Base-by-base conservation (phyloP, 2,797 vertebrate genomes). In the Sebastes cheni region DNA sequence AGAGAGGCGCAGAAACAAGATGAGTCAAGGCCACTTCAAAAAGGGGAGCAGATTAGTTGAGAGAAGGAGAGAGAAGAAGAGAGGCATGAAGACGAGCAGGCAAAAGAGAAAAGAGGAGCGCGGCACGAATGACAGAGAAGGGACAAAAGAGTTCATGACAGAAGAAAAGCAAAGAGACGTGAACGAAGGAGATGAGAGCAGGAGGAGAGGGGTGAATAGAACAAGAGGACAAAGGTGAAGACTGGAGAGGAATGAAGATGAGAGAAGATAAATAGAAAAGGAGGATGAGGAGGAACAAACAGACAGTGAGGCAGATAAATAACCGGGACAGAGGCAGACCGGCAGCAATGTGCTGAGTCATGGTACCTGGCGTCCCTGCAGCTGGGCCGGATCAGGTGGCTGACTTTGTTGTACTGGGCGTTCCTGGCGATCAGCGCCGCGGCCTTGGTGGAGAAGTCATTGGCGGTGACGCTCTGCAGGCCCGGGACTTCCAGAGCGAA, bases 401-500 rank as follows among this genome's bases (percentile, higher is more conserved):
- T 77, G 14, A 98, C 97, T 0, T 90, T 59, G 10, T 99, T 99
- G 83, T 94, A 82, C 60, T 95, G 79, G 23, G 97, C 94, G 6
- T 98, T 98, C 2, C 91, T 91, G 55, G 84, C 93, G 14, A 98
- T 97, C 42, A 98, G 95, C 1, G 95, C 95, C 1, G 95, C 96
- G 0, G 98, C 98, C 39, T 95, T 96, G 23, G 91, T 23, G 0
- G 98, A 98, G 89, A 96, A 96, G 84, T 99, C 98, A 2, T 97
- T 98, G 86, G 98, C 97, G 13, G 98, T 95, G 76, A 99, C 80
- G 1, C 90, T 94, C 13, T 14, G 89, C 10, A 99, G 95, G 4
- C 98, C 98, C 0, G 98, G 98, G 6, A 99, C 96, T 87, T 99
- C 98, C 2, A 93, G 93, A 30, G 97, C 97, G 2, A 99, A 98